Evolutionary conservation across 2,113 vertebrate genomes (phyloP).

Genomic region (Platysternon megacephalum): DNA sequence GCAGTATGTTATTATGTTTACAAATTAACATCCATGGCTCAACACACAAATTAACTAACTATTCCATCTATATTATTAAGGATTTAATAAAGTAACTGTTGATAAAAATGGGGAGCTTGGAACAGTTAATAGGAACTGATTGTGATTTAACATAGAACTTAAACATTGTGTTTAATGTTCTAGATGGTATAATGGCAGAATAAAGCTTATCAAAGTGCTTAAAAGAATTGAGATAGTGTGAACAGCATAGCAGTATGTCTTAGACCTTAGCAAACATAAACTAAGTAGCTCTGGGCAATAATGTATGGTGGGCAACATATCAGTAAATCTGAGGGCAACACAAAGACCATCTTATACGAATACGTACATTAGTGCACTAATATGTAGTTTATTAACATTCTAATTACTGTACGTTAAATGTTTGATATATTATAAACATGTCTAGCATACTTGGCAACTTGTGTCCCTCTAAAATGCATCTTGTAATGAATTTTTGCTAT

Average conservation of each 20-base stretch:
- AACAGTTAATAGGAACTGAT: slow-evolving; percentile 80
- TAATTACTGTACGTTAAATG: slow-evolving; percentile 37
- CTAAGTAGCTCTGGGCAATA: slow-evolving; percentile 24
- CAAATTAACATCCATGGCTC: slow-evolving; percentile 88
- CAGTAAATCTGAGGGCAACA: slow-evolving; percentile 31
- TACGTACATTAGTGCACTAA: slow-evolving; percentile 3
- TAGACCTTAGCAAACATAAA: background rate
- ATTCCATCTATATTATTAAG: slow-evolving; percentile 87
- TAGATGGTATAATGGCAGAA: slow-evolving; percentile 76
- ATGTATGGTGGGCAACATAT: background rate
- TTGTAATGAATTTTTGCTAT: slow-evolving; percentile 57
- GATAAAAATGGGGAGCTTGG: slow-evolving; percentile 81
- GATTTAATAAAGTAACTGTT: slow-evolving; percentile 87
- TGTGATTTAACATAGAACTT: slow-evolving; percentile 78
- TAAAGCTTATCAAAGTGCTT: slow-evolving; percentile 70
- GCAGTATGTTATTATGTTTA: slow-evolving; percentile 89
- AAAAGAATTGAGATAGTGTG: slow-evolving; percentile 29
- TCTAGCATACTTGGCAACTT: slow-evolving; percentile 23
- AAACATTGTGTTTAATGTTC: slow-evolving; percentile 79
- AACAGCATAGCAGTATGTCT: background rate
- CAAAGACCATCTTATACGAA: background rate
- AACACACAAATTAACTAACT: slow-evolving; percentile 88
- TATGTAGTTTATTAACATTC: slow-evolving; percentile 65
- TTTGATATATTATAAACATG: slow-evolving; percentile 49
- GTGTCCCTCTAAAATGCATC: slow-evolving; percentile 50